These are phyloP conservation scores for Scopus umbretta DNA, from an alignment of 2,113 vertebrate species.

Conservation along the genomic window DNA sequence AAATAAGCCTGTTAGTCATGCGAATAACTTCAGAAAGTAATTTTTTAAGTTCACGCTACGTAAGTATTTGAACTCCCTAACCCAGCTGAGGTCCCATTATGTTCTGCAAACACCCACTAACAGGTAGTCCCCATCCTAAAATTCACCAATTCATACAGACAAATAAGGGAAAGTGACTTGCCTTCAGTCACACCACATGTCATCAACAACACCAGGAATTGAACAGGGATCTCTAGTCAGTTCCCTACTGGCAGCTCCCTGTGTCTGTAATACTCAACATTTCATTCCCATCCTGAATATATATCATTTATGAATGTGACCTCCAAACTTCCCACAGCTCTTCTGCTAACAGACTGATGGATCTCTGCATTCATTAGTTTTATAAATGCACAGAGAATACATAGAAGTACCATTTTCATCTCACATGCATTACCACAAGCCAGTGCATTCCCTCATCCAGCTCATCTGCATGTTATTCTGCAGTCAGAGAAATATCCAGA, in stretches of 20 bases:
- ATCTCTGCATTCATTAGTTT: slow-evolving; percentile 32
- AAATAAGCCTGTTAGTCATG: background rate
- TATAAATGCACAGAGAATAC: slow-evolving; percentile 38
- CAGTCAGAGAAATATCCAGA: background rate
- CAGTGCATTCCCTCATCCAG: background rate
- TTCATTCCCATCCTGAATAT: background rate
- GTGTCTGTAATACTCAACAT: background rate
- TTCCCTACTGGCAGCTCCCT: background rate
- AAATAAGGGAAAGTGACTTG: background rate
- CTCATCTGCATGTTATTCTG: slow-evolving; percentile 8
- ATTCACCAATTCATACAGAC: background rate
- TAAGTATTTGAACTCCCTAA: background rate
- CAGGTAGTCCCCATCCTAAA: background rate
- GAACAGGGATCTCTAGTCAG: background rate
- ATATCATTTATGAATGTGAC: slow-evolving; percentile 44
- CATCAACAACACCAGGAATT: background rate
- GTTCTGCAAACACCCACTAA: background rate
- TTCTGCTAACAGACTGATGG: background rate
- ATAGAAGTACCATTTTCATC: background rate
- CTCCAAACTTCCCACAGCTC: slow-evolving; percentile 8
- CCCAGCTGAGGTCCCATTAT: background rate
- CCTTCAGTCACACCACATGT: background rate
- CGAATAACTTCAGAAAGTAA: background rate
- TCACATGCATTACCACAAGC: background rate
- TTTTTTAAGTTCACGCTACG: background rate